A percentile compares a stretch with the other conserved stretches of the same genome.
Evolutionary conservation across 2,797 vertebrate species (phyloP).

Genomic region (Syngnathus acus): DNA sequence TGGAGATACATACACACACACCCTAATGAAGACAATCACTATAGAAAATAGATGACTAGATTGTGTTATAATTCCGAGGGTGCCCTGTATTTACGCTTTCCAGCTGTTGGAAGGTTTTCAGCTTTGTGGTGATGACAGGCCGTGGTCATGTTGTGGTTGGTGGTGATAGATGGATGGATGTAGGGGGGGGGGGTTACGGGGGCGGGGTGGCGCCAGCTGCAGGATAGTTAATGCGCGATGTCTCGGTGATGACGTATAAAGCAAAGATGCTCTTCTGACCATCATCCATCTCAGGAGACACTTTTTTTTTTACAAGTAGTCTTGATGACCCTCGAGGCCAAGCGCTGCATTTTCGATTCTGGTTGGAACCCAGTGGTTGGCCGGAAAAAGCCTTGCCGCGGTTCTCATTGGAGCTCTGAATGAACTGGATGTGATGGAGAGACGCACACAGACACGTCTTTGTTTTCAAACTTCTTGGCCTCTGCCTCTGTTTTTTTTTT

Average conservation of each 20-base stretch:
- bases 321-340: slow-evolving; percentile 18
- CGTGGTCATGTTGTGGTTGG: slow-evolving; percentile 1
- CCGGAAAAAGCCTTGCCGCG: slow-evolving; percentile 54
- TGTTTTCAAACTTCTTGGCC: slow-evolving; percentile 56
- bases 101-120: slow-evolving; percentile 36
- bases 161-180: slow-evolving; percentile 18
- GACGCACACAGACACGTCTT: slow-evolving; percentile 62
- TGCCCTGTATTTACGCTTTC: slow-evolving; percentile 11
- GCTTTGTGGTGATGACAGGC: slow-evolving; percentile 21
- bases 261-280: not conserved
- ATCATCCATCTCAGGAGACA: not conserved
- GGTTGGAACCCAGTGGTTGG: slow-evolving; percentile 56
- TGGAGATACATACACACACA: not conserved
- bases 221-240: not conserved
- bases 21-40: not conserved
- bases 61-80: not conserved
- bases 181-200: slow-evolving; percentile 3
- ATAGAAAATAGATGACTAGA: not conserved
- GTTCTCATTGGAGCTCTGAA: slow-evolving; percentile 51
- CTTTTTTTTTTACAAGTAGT: slow-evolving; percentile 29
- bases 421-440: slow-evolving; percentile 57
- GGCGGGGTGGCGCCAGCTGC: slow-evolving; percentile 25
- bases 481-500: slow-evolving; percentile 20
- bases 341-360: slow-evolving; percentile 31
- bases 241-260: not conserved